phyloP scores from a whole-genome alignment of 2,888 invertebrate genomes.

The Eurytoma californica region DNA sequence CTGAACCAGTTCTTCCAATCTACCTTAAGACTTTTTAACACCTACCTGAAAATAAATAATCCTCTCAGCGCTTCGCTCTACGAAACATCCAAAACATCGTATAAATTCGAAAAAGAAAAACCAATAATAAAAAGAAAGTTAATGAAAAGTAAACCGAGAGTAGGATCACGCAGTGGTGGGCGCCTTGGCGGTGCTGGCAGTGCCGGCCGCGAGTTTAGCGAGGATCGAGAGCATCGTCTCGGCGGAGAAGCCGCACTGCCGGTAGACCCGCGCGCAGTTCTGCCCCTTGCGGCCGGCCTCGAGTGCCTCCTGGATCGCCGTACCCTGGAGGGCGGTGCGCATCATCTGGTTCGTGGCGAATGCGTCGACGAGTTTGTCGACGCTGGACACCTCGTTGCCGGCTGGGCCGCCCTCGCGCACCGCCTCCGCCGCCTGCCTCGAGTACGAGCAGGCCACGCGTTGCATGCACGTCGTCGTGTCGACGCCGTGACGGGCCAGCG shows the following conservation, averaged over 20 bases:
- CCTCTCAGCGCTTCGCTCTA: slow-evolving; percentile 18
- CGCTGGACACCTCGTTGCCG: slow-evolving; percentile 63
- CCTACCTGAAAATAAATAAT: slow-evolving; percentile 25
- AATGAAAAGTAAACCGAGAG: background rate
- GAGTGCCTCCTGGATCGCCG: slow-evolving; percentile 77
- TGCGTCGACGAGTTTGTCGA: slow-evolving; percentile 68
- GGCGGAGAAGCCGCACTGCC: slow-evolving; percentile 75
- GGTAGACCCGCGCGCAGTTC: slow-evolving; percentile 75
- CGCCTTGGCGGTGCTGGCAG: slow-evolving; percentile 27
- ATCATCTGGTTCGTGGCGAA: slow-evolving; percentile 70
- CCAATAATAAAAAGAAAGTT: background rate
- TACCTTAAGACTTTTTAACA: background rate
- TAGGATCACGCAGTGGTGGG: slow-evolving; percentile 33
- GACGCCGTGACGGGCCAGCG: slow-evolving; percentile 78
- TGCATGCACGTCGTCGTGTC: slow-evolving; percentile 81
- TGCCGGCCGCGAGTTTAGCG: slow-evolving; percentile 64
- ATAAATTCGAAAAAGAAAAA: background rate
- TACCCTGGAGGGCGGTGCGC: slow-evolving; percentile 75
- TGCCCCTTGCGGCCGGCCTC: slow-evolving; percentile 73
- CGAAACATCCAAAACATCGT: background rate
- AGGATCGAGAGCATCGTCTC: slow-evolving; percentile 70
- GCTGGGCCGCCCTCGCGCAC: slow-evolving; percentile 60
- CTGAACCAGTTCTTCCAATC: too few relatives aligned
- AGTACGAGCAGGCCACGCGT: slow-evolving; percentile 81
- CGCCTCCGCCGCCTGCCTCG: slow-evolving; percentile 79